Percentiles rank a stretch among this genome's conserved stretches.
Evolutionary conservation across 2,888 invertebrate species (phyloP).

Genomic region (Hypselothyrea guttata): DNA sequence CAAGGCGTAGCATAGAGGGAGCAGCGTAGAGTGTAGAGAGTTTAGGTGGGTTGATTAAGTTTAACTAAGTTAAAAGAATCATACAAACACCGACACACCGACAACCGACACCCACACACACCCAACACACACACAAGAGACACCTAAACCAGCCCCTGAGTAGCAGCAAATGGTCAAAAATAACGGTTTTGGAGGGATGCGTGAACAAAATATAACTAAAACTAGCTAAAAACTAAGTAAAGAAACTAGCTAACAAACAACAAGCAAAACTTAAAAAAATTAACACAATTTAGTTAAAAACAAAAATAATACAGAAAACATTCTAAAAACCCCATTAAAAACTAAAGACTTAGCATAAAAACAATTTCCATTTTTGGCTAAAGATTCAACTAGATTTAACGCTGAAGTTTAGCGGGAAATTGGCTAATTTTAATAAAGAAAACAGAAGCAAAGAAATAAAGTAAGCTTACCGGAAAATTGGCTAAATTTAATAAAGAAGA

Average conservation of each 20-base stretch:
- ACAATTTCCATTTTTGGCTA: constrained; percentile 60
- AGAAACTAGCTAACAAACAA: constrained; percentile 22
- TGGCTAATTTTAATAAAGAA: background rate
- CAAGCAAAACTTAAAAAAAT: constrained; percentile 41
- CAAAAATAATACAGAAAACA: constrained; percentile 26
- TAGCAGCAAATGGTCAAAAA: constrained; percentile 68
- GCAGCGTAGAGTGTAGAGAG: constrained; percentile 16
- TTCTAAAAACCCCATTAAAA: constrained; percentile 34
- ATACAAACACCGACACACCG: constrained; percentile 28
- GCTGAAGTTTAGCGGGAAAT: constrained; percentile 19
- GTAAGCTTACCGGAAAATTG: too few relatives aligned
- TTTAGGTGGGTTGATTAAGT: constrained; percentile 33
- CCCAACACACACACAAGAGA: constrained; percentile 39
- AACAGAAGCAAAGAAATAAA: too few relatives aligned
- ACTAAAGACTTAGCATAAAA: constrained; percentile 37
- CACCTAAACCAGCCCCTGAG: constrained; percentile 49
- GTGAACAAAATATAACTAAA: constrained; percentile 71
- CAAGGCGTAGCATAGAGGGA: too few relatives aligned
- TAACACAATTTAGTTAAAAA: constrained; percentile 54
- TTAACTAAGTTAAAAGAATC: constrained; percentile 51
- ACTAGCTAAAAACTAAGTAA: constrained; percentile 22
- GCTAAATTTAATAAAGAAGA: too few relatives aligned
- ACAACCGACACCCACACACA: constrained; percentile 19
- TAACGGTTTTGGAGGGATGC: constrained; percentile 81
- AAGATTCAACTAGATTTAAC: constrained; percentile 14